Conservation (phyloP, 2,113 vertebrate species). For the Cyanistes caeruleus region DNA sequence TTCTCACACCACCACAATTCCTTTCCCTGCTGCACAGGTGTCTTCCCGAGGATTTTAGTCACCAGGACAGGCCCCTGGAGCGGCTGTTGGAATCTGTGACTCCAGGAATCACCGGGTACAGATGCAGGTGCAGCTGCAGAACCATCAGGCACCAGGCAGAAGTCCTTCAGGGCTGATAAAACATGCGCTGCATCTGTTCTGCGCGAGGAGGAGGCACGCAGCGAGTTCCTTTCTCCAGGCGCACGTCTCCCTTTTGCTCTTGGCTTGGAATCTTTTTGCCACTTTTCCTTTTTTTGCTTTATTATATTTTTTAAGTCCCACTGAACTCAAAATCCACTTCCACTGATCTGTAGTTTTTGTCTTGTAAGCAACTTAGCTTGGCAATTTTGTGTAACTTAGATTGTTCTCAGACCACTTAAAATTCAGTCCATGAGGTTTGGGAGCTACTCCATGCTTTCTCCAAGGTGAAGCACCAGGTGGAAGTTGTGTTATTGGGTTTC, state of each 20-base stretch:
- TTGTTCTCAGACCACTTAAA: neutral
- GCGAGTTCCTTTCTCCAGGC: neutral
- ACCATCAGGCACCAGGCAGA: neutral
- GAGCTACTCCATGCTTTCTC: neutral
- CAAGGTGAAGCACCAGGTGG: neutral
- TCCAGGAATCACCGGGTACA: neutral
- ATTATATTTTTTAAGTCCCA: neutral
- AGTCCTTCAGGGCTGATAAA: conserved; percentile 50
- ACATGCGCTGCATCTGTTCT: conserved; percentile 28
- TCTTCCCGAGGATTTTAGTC: neutral
- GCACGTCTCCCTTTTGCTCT: neutral
- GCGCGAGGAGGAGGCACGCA: neutral
- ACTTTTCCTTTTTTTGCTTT: no score
- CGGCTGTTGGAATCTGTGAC: neutral
- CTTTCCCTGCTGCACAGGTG: neutral
- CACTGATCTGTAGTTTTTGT: neutral
- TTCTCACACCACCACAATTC: neutral
- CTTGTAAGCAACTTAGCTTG: neutral
- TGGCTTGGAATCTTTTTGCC: neutral
- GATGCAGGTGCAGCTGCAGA: conserved; percentile 49
- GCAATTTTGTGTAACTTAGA: neutral
- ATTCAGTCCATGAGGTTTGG: neutral
- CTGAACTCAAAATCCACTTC: neutral
- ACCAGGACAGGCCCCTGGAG: neutral
- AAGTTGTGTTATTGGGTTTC: neutral